Evolutionary conservation across 2,797 vertebrate genomes (phyloP).

Genomic region (Serranus cabrilla): DNA sequence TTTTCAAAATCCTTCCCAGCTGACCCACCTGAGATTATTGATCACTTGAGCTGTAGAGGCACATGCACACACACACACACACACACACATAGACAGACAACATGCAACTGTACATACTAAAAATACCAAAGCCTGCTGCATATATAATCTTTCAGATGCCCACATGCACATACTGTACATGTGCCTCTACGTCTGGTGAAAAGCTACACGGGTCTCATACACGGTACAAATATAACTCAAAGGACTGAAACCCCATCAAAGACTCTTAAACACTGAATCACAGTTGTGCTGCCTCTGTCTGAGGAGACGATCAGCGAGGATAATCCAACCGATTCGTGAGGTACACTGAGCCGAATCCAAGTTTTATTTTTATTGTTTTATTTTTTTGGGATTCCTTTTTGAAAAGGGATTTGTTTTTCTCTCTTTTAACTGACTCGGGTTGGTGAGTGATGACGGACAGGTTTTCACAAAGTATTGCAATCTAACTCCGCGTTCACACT

Average conservation of each 20-base stretch:
- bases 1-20: slow-evolving; percentile 64
- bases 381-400: slow-evolving; percentile 46
- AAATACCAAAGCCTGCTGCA: slow-evolving; percentile 50
- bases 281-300: slow-evolving; percentile 40
- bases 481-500: slow-evolving; percentile 61
- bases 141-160: slow-evolving; percentile 26
- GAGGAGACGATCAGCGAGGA: slow-evolving; percentile 44
- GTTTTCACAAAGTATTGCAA: slow-evolving; percentile 55
- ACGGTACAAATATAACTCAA: slow-evolving; percentile 52
- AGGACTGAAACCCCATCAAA: slow-evolving; percentile 66
- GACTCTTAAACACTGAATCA: slow-evolving; percentile 61
- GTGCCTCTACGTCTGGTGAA: slow-evolving; percentile 61
- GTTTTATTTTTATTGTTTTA: slow-evolving; percentile 61
- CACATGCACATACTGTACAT: slow-evolving; percentile 42
- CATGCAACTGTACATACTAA: slow-evolving; percentile 39
- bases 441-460: slow-evolving; percentile 37
- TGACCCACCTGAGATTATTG: slow-evolving; percentile 55
- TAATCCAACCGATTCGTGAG: slow-evolving; percentile 47
- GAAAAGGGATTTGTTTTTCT: slow-evolving; percentile 44
- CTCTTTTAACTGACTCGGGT: slow-evolving; percentile 30
- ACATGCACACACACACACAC: slow-evolving; percentile 9
- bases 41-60: slow-evolving; percentile 57
- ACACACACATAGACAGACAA: slow-evolving; percentile 28
- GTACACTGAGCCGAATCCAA: slow-evolving; percentile 59
- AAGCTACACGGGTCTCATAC: slow-evolving; percentile 37